These are phyloP conservation scores for Aleiodes leptofemur DNA, from an alignment of 2,888 invertebrate species.

Conservation along the genomic window DNA sequence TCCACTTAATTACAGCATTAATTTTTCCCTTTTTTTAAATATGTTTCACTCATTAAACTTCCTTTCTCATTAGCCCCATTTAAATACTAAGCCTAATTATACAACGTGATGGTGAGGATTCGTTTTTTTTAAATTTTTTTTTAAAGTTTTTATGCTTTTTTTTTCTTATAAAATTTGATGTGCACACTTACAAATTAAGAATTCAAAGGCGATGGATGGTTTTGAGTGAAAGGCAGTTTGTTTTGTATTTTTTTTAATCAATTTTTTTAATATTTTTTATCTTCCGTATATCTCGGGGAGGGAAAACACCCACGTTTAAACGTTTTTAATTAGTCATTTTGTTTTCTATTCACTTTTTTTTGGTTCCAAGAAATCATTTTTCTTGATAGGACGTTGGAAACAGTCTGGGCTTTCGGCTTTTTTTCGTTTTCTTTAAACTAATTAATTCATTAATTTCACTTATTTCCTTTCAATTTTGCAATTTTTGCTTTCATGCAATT, in stretches of 20 bases:
- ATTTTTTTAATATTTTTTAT: conserved; percentile 42
- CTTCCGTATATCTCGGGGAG: conserved; percentile 25
- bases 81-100: conserved; percentile 46
- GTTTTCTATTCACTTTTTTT: conserved; percentile 1
- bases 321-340: conserved; percentile 14
- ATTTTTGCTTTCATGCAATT: neutral
- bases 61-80: conserved; percentile 31
- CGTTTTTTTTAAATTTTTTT: neutral
- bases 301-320: conserved; percentile 25
- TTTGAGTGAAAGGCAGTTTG: conserved; percentile 57
- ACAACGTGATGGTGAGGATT: conserved; percentile 47
- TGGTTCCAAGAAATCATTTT: conserved; percentile 28
- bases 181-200: conserved; percentile 51
- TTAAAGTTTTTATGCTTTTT: neutral
- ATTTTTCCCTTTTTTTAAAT: conserved; percentile 20
- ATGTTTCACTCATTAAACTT: conserved; percentile 25
- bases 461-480: conserved; percentile 12
- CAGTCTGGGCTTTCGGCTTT: conserved; percentile 30
- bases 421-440: neutral
- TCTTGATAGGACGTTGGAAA: conserved; percentile 31
- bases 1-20: conserved; percentile 8
- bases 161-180: conserved; percentile 37
- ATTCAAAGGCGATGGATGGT: conserved; percentile 57
- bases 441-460: neutral
- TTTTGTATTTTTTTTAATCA: conserved; percentile 51